These are phyloP conservation scores for Nettapus auritus DNA, from an alignment of 2,113 vertebrate genomes.

Conservation along the genomic window DNA sequence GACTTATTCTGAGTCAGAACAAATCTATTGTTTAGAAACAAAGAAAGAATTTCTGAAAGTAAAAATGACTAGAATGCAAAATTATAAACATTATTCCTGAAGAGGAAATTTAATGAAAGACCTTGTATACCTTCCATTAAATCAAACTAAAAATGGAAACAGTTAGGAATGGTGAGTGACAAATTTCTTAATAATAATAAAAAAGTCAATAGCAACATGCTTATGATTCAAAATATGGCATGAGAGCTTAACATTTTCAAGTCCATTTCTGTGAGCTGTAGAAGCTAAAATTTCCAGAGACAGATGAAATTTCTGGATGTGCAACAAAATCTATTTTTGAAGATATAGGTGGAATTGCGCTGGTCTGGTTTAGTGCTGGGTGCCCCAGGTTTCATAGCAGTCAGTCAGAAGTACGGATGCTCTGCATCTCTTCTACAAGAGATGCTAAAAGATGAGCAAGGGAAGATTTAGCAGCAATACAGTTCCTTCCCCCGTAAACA, in stretches of 20 bases:
- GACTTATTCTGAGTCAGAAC: slow-evolving; percentile 29
- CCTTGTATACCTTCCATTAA: not conserved
- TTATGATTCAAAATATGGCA: not conserved
- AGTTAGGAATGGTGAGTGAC: not conserved
- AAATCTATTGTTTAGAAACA: slow-evolving; percentile 26
- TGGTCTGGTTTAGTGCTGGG: not conserved
- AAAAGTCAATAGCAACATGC: not conserved
- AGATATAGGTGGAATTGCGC: not conserved
- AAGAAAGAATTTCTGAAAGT: slow-evolving; percentile 8
- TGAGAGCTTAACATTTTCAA: not conserved
- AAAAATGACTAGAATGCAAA: not conserved
- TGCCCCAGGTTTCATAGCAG: not conserved
- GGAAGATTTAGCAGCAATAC: not conserved
- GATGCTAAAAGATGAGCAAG: not conserved
- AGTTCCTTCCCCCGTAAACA: not conserved
- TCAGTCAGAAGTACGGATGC: not conserved
- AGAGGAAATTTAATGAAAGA: slow-evolving; percentile 1
- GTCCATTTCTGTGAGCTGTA: not conserved
- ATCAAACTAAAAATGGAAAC: not conserved
- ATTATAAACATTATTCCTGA: slow-evolving; percentile 6
- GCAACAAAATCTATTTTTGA: not conserved
- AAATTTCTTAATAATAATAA: too few species aligned
- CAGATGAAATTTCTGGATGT: not conserved
- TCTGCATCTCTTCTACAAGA: not conserved
- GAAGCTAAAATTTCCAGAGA: not conserved